Percentiles rank a stretch among this genome's conserved stretches.
These are phyloP conservation scores for Calonectris borealis DNA, from an alignment of 2,113 vertebrate species.

Conservation along the genomic window DNA sequence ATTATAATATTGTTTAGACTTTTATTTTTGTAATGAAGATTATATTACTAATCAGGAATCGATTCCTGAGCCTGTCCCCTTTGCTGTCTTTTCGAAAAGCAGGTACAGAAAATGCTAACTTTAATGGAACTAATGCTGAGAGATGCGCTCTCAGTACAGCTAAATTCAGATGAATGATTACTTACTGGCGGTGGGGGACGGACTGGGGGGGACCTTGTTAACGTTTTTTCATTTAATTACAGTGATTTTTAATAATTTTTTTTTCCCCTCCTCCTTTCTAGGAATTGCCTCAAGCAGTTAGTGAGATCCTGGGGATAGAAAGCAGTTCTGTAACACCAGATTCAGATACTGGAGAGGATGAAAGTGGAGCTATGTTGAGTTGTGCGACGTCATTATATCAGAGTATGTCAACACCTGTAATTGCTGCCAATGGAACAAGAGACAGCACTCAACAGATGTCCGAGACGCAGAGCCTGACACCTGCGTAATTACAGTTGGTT, in stretches of 20 bases:
- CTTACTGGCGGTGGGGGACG: not conserved
- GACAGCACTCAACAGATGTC: conserved; percentile 61
- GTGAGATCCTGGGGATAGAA: conserved; percentile 83
- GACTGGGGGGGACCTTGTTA: not conserved
- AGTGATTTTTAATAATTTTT: not conserved
- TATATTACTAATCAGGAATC: not conserved
- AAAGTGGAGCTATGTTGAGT: conserved; percentile 39
- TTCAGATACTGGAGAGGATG: conserved; percentile 73
- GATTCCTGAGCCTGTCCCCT: not conserved
- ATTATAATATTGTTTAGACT: not conserved
- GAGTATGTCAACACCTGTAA: conserved; percentile 35
- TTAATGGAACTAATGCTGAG: not conserved
- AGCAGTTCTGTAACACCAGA: conserved; percentile 61
- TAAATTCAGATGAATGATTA: not conserved
- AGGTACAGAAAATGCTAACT: not conserved
- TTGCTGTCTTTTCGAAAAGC: not conserved
- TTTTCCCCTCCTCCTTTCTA: not conserved
- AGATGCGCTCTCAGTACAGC: not conserved
- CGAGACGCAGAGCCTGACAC: conserved; percentile 71
- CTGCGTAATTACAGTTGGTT: conserved; percentile 65
- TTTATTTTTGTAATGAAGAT: not conserved
- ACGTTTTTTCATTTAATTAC: not conserved
- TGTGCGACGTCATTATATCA: conserved; percentile 33
- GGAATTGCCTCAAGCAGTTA: conserved; percentile 87
- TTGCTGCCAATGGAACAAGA: conserved; percentile 73